Conservation (phyloP, 2,113 vertebrate species). For the Etheostoma cragini region DNA sequence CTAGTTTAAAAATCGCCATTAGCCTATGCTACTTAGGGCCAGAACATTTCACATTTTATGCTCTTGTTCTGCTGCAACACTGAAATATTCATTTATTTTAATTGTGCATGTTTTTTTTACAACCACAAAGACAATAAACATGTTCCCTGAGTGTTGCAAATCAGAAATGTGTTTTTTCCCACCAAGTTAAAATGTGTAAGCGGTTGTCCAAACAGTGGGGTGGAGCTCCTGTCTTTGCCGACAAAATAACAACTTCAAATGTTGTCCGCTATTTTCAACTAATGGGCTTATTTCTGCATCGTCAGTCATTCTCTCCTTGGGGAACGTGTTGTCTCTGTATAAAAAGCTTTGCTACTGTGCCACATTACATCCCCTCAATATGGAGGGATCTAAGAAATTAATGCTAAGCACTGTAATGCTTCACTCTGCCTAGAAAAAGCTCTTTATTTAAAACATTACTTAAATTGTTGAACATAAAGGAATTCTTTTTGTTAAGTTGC, state of each 20-base stretch:
- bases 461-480: conserved; percentile 42
- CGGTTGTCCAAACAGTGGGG: conserved; percentile 78
- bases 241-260: conserved; percentile 82
- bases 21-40: conserved; percentile 96
- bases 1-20: conserved; percentile 98
- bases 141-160: conserved; percentile 96
- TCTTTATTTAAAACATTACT: conserved; percentile 59
- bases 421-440: conserved; percentile 47
- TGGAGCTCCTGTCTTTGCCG: conserved; percentile 72
- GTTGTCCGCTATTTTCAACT: conserved; percentile 82
- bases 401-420: conserved; percentile 68
- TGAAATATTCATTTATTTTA: conserved; percentile 95
- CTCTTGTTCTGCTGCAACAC: conserved; percentile 91
- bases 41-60: conserved; percentile 99
- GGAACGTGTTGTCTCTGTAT: conserved; percentile 77
- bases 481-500: conserved; percentile 42
- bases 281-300: conserved; percentile 86
- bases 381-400: conserved; percentile 70
- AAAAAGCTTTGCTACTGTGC: conserved; percentile 77
- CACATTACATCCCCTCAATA: conserved; percentile 74
- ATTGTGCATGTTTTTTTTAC: conserved; percentile 89
- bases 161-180: conserved; percentile 96
- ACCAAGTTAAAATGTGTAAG: conserved; percentile 84
- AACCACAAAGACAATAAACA: conserved; percentile 93
- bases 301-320: conserved; percentile 81